Conservation (phyloP, 2,113 vertebrate genomes). For the Glaucomys volans region DNA sequence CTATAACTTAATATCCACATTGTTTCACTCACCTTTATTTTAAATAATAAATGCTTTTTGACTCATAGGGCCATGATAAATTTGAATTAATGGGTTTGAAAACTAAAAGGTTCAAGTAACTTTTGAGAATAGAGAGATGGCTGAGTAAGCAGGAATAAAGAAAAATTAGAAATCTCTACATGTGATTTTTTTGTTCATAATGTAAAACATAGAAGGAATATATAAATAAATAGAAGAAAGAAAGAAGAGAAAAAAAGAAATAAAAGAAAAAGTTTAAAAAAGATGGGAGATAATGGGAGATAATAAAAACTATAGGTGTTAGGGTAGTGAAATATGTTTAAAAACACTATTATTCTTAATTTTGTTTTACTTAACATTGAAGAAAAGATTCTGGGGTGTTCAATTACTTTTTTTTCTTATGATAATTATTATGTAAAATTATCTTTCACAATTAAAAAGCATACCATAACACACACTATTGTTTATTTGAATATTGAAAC, state of each 20-base stretch:
- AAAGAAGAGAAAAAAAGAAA: too few species aligned
- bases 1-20: slow-evolving; percentile 40
- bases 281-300: background rate
- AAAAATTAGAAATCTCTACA: slow-evolving; percentile 59
- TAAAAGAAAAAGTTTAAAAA: background rate
- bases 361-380: slow-evolving; percentile 58
- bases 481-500: slow-evolving; percentile 45
- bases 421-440: slow-evolving; percentile 7
- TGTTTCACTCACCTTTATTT: slow-evolving; percentile 83
- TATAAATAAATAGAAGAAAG: too few species aligned
- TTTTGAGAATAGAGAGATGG: slow-evolving; percentile 64
- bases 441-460: slow-evolving; percentile 51
- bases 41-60: slow-evolving; percentile 82
- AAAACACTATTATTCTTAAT: slow-evolving; percentile 43
- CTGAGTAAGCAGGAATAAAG: slow-evolving; percentile 51
- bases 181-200: slow-evolving; percentile 55
- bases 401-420: slow-evolving; percentile 3
- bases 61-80: slow-evolving; percentile 82
- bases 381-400: slow-evolving; percentile 41
- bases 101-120: slow-evolving; percentile 80
- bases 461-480: background rate
- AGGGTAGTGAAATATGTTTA: slow-evolving; percentile 59
- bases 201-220: slow-evolving; percentile 57
- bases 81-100: slow-evolving; percentile 82
- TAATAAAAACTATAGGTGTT: slow-evolving; percentile 36